A percentile compares a stretch with the other conserved stretches of the same genome.
These are phyloP conservation scores for Coracopsis vasa DNA, from an alignment of 2,113 vertebrate genomes.

Conservation along the genomic window DNA sequence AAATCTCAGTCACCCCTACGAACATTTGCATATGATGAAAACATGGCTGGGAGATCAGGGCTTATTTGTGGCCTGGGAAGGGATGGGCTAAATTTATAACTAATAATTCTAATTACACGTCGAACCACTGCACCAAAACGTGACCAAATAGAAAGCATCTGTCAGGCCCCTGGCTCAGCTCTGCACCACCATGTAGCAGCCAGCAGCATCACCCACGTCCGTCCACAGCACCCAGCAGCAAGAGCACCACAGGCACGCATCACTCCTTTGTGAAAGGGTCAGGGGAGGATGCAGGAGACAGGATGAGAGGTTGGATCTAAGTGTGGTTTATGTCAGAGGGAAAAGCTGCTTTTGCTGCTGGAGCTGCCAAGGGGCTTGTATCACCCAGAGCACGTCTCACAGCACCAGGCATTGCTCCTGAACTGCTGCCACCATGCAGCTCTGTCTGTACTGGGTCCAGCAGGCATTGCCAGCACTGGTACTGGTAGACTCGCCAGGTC, in stretches of 20 bases:
- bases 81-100: neutral
- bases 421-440: neutral
- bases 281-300: rapidly evolving
- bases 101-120: neutral
- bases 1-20: rapidly evolving
- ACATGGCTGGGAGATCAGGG: rapidly evolving
- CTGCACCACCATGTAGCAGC: rapidly evolving
- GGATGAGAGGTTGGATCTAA: neutral
- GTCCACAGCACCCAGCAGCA: neutral
- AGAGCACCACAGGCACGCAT: neutral
- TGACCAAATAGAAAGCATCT: neutral
- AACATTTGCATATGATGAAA: neutral
- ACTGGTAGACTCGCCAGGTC: neutral
- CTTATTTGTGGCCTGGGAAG: neutral
- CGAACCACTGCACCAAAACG: neutral
- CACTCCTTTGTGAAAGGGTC: neutral
- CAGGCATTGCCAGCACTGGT: neutral
- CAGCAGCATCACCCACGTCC: rapidly evolving
- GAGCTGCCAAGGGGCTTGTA: neutral
- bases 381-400: neutral
- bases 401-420: neutral
- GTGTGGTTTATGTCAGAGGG: neutral
- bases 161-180: rapidly evolving
- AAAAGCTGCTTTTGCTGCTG: neutral
- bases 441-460: neutral